These are phyloP conservation scores for Bungarus multicinctus DNA, from an alignment of 2,113 vertebrate genomes.

Conservation along the genomic window DNA sequence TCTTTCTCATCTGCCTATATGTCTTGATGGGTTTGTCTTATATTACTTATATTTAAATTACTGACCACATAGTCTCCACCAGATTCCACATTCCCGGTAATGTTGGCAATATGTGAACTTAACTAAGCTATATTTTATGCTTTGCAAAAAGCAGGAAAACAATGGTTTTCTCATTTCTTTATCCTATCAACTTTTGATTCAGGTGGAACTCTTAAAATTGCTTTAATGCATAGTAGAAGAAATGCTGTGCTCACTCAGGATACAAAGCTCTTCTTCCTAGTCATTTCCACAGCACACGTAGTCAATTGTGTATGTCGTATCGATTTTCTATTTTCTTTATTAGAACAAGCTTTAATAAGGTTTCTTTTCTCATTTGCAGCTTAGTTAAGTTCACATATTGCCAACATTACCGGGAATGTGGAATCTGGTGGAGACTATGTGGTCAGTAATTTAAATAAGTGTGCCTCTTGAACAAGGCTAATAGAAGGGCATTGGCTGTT, in stretches of 20 bases:
- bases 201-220: not conserved
- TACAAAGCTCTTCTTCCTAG: not conserved
- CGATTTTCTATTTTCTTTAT: not conserved
- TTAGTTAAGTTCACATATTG: not conserved
- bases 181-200: not conserved
- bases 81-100: slow-evolving; percentile 1
- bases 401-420: slow-evolving; percentile 1
- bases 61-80: slow-evolving; percentile 27
- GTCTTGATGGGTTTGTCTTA: not conserved
- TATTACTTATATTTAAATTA: not conserved
- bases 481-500: not conserved
- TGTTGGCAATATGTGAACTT: slow-evolving; percentile 6
- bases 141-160: not conserved
- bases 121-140: not conserved
- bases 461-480: not conserved
- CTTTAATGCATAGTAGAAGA: not conserved
- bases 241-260: not conserved
- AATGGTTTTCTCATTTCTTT: not conserved
- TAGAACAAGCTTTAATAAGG: not conserved
- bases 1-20: not conserved
- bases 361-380: slow-evolving; percentile 37
- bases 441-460: not conserved
- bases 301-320: not conserved
- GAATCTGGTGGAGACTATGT: slow-evolving; percentile 31
- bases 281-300: not conserved